Conservation (phyloP, 2,113 vertebrate species). For the Cyprinodon tularosa region DNA sequence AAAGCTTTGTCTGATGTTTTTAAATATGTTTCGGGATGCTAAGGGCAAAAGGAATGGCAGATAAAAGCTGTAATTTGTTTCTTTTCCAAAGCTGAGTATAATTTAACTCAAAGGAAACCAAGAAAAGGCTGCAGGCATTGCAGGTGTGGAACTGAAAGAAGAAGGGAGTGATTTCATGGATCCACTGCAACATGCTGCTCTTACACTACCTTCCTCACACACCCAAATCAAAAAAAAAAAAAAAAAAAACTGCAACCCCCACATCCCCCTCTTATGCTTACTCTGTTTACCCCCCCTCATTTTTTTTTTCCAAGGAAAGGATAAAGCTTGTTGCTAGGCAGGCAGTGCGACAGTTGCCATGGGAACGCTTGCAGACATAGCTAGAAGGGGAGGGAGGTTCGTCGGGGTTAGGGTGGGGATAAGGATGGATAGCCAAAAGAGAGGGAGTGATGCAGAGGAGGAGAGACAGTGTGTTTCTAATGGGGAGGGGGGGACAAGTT, state of each 20-base stretch:
- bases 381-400: conserved; percentile 64
- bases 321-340: conserved; percentile 82
- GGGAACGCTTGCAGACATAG: conserved; percentile 79
- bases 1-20: not conserved
- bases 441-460: conserved; percentile 43
- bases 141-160: conserved; percentile 18
- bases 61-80: not conserved
- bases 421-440: conserved; percentile 56
- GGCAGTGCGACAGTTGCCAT: conserved; percentile 81
- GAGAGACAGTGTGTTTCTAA: conserved; percentile 13
- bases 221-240: conserved; percentile 22
- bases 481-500: conserved; percentile 67
- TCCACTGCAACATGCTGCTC: conserved; percentile 41
- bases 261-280: conserved; percentile 30
- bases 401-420: conserved; percentile 52
- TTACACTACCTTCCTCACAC: conserved; percentile 26
- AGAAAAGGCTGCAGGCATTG: conserved; percentile 9
- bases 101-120: not conserved
- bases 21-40: not conserved
- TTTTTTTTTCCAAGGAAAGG: conserved; percentile 61
- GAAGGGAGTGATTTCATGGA: conserved; percentile 33
- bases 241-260: conserved; percentile 1
- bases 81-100: not conserved
- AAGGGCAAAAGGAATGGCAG: not conserved
- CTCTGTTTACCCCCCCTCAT: conserved; percentile 26